Conservation (phyloP, 2,797 vertebrate species). For the Alca torda region DNA sequence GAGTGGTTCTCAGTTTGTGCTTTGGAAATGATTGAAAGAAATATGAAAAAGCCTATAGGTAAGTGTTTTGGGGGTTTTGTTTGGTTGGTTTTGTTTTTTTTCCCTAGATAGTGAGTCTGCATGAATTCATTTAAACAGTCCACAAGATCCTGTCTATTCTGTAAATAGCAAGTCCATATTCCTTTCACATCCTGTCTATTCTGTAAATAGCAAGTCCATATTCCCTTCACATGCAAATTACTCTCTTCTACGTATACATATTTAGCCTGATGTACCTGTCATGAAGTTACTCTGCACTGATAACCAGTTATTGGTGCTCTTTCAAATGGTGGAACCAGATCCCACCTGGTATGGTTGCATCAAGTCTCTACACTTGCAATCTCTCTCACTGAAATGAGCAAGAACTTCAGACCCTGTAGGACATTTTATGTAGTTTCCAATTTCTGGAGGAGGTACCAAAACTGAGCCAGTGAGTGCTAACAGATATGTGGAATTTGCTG, state of each 20-base stretch:
- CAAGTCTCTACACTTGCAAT: background rate
- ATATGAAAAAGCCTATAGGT: background rate
- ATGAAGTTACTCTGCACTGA: background rate
- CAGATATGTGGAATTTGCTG: background rate
- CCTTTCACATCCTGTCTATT: background rate
- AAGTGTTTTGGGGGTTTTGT: background rate
- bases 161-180: background rate
- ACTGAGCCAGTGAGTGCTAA: background rate
- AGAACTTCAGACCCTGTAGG: background rate
- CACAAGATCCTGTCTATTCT: background rate
- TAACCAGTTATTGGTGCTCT: background rate
- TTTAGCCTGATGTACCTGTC: background rate
- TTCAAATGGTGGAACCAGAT: background rate
- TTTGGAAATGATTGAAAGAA: background rate
- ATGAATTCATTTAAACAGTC: background rate
- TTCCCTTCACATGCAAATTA: background rate
- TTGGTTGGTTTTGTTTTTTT: accelerated
- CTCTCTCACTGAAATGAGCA: background rate
- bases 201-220: background rate
- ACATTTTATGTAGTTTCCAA: background rate
- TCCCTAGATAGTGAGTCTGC: background rate
- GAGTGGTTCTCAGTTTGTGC: background rate
- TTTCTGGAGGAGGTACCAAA: background rate
- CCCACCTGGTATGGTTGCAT: background rate
- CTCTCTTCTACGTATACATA: background rate